phyloP scores from a whole-genome alignment of 1,140 invertebrate genomes.

The Brachionus calyciflorus region DNA sequence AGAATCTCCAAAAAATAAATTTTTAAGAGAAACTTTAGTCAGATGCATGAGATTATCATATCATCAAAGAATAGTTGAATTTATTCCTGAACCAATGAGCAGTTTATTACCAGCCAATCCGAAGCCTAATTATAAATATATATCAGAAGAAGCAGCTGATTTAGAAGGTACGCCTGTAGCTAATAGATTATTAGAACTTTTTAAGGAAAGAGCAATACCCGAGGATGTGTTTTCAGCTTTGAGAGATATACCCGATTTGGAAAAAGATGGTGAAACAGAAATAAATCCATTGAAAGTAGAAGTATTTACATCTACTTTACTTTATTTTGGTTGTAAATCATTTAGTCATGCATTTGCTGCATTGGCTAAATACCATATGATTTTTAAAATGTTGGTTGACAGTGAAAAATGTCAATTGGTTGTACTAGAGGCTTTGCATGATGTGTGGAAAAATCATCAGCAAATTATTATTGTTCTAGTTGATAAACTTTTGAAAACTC shows the following conservation, averaged over 20 bases:
- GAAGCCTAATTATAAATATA: conserved; percentile 62
- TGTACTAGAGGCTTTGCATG: conserved; percentile 85
- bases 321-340: conserved; percentile 89
- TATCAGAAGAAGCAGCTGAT: conserved; percentile 59
- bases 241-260: conserved; percentile 34
- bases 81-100: conserved; percentile 82
- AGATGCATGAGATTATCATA: conserved; percentile 91
- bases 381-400: conserved; percentile 85
- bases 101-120: conserved; percentile 73
- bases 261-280: conserved; percentile 16
- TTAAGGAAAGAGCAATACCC: conserved; percentile 39
- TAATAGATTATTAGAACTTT: conserved; percentile 6
- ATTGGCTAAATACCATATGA: conserved; percentile 84
- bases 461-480: conserved; percentile 92
- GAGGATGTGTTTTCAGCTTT: conserved; percentile 38
- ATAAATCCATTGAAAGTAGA: conserved; percentile 87
- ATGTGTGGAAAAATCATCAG: conserved; percentile 87
- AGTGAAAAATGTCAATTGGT: conserved; percentile 93
- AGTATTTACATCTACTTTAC: conserved; percentile 88
- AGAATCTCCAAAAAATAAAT: conserved; percentile 90
- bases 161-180: conserved; percentile 48
- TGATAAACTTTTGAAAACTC: conserved; percentile 94
- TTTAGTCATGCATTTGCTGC: conserved; percentile 97
- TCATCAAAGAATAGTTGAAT: conserved; percentile 83
- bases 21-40: conserved; percentile 84